Evolutionary conservation across 2,797 vertebrate species (phyloP).

Genomic region (Zenarchopterus dispar): DNA sequence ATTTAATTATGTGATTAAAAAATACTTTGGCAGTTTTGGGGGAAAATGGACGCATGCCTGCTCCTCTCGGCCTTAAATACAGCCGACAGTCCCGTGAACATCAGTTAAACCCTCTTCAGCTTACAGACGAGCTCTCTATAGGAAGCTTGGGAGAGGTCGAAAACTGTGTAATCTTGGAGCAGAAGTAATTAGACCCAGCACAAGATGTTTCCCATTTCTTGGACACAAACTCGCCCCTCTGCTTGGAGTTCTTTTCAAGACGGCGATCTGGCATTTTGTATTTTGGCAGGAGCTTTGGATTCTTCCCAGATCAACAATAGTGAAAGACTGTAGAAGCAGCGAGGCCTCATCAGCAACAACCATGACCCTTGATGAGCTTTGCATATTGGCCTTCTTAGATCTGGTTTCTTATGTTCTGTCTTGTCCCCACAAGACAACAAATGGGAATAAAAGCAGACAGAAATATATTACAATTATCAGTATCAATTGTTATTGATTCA

Average conservation of each 20-base stretch:
- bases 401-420: constrained; percentile 35
- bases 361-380: constrained; percentile 54
- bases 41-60: not conserved
- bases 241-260: constrained; percentile 61
- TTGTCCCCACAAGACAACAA: constrained; percentile 21
- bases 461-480: too few relatives aligned
- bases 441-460: constrained; percentile 13
- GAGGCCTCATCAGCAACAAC: constrained; percentile 54
- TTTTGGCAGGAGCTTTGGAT: constrained; percentile 69
- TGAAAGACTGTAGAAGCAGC: constrained; percentile 52
- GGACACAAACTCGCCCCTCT: constrained; percentile 63
- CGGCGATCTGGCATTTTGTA: constrained; percentile 67
- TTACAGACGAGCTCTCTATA: constrained; percentile 34
- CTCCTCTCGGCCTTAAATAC: constrained; percentile 23
- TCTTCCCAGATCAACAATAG: constrained; percentile 64
- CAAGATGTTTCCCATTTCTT: constrained; percentile 73
- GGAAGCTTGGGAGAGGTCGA: constrained; percentile 71
- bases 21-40: not conserved
- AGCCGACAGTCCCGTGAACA: constrained; percentile 31
- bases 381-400: constrained; percentile 43
- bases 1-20: constrained; percentile 18
- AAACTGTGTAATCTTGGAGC: constrained; percentile 67
- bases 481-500: too few relatives aligned
- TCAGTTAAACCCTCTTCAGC: constrained; percentile 27
- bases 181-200: constrained; percentile 77